These are phyloP conservation scores for Trachymyrmex cornetzi DNA, from an alignment of 1,140 invertebrate species.

Conservation along the genomic window DNA sequence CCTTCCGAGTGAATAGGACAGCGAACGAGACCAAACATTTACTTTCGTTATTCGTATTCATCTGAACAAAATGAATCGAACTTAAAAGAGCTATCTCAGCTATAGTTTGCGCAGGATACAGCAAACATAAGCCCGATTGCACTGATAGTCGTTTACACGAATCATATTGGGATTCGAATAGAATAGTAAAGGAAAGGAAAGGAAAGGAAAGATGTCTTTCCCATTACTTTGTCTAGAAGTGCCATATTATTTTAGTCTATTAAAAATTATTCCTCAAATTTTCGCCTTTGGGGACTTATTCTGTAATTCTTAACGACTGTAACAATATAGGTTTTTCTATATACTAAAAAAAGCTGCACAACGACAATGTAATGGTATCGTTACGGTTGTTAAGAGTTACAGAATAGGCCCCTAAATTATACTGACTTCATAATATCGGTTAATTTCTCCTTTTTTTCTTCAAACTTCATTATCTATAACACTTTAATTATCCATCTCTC, in stretches of 20 bases:
- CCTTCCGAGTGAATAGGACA: conserved; percentile 39
- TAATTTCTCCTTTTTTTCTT: not conserved
- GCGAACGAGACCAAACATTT: conserved; percentile 51
- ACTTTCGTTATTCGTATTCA: conserved; percentile 57
- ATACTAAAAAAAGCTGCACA: no score
- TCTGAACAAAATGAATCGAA: conserved; percentile 59
- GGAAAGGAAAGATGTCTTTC: not conserved
- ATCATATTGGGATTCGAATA: conserved; percentile 31
- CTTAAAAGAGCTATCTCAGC: conserved; percentile 55
- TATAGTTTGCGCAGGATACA: conserved; percentile 48
- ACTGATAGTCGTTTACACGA: conserved; percentile 33
- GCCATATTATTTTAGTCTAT: conserved; percentile 1
- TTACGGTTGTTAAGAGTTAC: no score
- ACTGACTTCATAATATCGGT: not conserved
- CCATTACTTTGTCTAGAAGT: not conserved
- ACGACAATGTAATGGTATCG: no score
- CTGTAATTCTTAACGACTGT: no score
- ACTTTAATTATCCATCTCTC: not conserved
- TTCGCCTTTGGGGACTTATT: not conserved
- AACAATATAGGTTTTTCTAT: no score
- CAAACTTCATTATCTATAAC: not conserved
- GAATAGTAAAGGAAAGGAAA: conserved; percentile 3
- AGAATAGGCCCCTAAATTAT: no score
- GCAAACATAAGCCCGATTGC: conserved; percentile 59
- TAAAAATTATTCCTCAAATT: not conserved